These are phyloP conservation scores for Mnemiopsis leidyi DNA, from an alignment of 37 sponge, comb jelly and placozoan species.

Conservation along the genomic window DNA sequence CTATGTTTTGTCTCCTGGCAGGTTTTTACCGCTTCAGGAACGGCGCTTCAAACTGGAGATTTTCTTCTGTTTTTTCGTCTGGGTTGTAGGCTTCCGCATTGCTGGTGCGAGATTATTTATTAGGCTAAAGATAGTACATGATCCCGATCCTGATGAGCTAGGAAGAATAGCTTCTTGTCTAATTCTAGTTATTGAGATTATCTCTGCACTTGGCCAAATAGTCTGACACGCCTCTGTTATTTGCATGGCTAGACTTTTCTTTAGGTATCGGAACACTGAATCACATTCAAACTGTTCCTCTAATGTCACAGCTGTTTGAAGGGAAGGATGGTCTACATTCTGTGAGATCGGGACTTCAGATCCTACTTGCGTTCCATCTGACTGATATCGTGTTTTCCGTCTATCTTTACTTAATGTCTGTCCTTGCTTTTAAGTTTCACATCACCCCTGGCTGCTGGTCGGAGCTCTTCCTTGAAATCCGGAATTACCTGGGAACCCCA, in stretches of 20 bases:
- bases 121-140: not conserved
- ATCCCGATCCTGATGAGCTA: no score
- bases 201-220: not conserved
- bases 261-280: not conserved
- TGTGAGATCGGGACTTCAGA: not conserved
- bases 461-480: not conserved
- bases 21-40: no score
- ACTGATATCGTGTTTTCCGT: not conserved
- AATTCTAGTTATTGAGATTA: not conserved
- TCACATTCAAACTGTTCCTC: not conserved
- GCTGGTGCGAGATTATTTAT: not conserved
- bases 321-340: no score
- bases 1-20: not conserved
- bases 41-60: no score
- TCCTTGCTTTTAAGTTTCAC: not conserved
- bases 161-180: not conserved
- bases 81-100: not conserved
- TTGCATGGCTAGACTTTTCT: not conserved
- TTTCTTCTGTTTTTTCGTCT: not conserved
- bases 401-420: not conserved
- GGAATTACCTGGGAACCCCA: not conserved
- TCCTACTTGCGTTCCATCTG: not conserved
- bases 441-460: not conserved
- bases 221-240: not conserved
- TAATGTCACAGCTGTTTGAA: not conserved